Base-by-base conservation (phyloP, 2,113 vertebrate species). In the Ascaphus truei region DNA sequence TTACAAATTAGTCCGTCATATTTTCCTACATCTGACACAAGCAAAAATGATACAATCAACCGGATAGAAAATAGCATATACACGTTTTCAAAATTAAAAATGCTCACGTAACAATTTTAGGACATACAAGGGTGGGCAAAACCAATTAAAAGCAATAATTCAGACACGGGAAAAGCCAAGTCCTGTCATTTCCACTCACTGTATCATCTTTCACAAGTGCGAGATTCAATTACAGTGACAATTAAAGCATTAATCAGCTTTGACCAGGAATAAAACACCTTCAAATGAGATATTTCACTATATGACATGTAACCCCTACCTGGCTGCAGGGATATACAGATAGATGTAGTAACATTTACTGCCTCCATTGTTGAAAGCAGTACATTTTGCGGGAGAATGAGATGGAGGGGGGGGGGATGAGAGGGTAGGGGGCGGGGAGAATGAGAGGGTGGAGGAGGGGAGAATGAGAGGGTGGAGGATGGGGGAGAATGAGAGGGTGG, bases 131-230 rank as follows among this genome's bases (percentile, higher is more conserved):
- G 27, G 31, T 45, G 16, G 31, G 23, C 31, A 52, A 55, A 62
- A 66, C 2, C 68, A 74, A 71, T 73, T 75, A 61, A 53, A 75
- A 71, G 1, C 48, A 68, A 72, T 77, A 74, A 76, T 67, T 75
- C 65, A 75, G 41, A 74, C 23, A 63, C 75, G n/a, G 63, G 51
- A 16, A 4, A 20, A 77, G 72, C 65, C 30, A 72, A 71, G 48
- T 72, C 29, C 45, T 64, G 69, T 62, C 77, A 51, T 61, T 63
- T 79, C 22, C 69, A 50, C 15, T 76, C 62, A 39, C 15, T 72
- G 73, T 47, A 55, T 71, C 74, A 48, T 67, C 60, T 72, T 72
- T 62, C 27, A 75, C 51, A 39, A 65, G 31, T 26, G 18, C 3
- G 62, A 75, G 75, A 62, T 29, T 62, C 31, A 64, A 75, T 75